phyloP scores from a whole-genome alignment of 2,888 invertebrate genomes.

The Pachycephus smyrnensis region DNA sequence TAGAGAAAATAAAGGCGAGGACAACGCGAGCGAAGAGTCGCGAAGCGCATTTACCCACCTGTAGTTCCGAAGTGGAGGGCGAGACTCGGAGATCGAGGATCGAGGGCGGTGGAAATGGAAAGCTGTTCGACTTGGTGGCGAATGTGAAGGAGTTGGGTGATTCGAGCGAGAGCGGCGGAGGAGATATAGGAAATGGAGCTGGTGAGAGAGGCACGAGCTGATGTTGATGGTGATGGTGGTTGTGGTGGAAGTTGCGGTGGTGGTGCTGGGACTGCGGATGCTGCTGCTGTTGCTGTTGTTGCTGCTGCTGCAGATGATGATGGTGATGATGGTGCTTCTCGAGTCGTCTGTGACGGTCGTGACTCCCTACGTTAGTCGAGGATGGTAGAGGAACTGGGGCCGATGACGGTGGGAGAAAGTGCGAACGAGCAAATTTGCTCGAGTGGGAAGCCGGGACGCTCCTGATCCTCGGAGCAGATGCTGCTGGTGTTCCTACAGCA shows the following conservation, averaged over 20 bases:
- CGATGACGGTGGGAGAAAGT: slow-evolving; percentile 36
- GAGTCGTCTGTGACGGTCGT: not conserved
- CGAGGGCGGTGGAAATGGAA: slow-evolving; percentile 62
- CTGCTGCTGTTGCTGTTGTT: slow-evolving; percentile 55
- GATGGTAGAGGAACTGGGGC: slow-evolving; percentile 18
- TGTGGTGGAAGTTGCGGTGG: slow-evolving; percentile 67
- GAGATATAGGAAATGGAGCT: slow-evolving; percentile 72
- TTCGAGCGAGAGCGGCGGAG: slow-evolving; percentile 73
- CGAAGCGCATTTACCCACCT: slow-evolving; percentile 54
- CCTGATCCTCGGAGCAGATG: slow-evolving; percentile 35
- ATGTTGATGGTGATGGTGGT: slow-evolving; percentile 53
- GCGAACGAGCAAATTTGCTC: slow-evolving; percentile 47
- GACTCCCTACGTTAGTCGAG: not conserved
- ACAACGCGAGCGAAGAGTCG: not conserved
- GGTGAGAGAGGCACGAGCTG: slow-evolving; percentile 64
- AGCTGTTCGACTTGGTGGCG: slow-evolving; percentile 49
- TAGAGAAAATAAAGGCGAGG: slow-evolving; percentile 2
- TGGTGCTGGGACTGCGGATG: slow-evolving; percentile 71
- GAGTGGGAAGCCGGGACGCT: slow-evolving; percentile 34
- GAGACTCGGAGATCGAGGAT: slow-evolving; percentile 62
- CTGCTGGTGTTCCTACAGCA: slow-evolving; percentile 6
- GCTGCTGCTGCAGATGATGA: slow-evolving; percentile 49
- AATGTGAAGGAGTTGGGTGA: slow-evolving; percentile 67
- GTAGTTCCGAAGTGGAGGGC: slow-evolving; percentile 61
- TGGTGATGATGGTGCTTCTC: slow-evolving; percentile 2